Evolutionary conservation across 2,888 invertebrate genomes (phyloP).

Genomic region (Rotaria magnacalcarata): DNA sequence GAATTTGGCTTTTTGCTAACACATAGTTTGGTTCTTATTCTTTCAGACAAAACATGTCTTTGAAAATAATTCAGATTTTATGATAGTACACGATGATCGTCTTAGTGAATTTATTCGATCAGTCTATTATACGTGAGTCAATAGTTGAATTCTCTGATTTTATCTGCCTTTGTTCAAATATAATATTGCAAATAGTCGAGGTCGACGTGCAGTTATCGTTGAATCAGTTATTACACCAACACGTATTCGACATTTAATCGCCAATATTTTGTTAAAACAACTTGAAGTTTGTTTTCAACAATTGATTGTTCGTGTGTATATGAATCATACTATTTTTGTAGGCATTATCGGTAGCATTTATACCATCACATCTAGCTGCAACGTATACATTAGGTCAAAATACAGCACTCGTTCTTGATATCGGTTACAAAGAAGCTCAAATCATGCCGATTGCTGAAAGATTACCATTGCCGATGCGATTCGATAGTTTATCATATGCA

Average conservation of each 20-base stretch:
- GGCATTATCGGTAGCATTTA: constrained; percentile 73
- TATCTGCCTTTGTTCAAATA: not conserved
- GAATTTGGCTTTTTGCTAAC: not conserved
- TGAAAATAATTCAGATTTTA: not conserved
- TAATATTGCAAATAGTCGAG: constrained; percentile 20
- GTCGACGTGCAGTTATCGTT: constrained; percentile 37
- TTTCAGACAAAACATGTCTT: not conserved
- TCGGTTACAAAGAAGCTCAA: constrained; percentile 78
- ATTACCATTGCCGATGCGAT: constrained; percentile 74
- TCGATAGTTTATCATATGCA: constrained; percentile 75
- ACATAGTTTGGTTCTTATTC: not conserved
- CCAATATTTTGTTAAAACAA: constrained; percentile 40
- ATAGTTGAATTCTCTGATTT: not conserved
- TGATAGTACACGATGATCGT: not conserved
- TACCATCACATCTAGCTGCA: constrained; percentile 78
- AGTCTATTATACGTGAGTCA: constrained; percentile 40
- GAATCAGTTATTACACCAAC: constrained; percentile 39
- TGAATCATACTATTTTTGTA: constrained; percentile 52
- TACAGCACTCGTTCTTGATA: constrained; percentile 76
- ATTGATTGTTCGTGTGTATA: not conserved
- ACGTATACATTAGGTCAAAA: constrained; percentile 76
- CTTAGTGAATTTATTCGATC: constrained; percentile 38
- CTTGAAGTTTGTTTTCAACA: constrained; percentile 17
- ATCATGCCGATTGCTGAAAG: constrained; percentile 77
- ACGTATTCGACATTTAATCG: constrained; percentile 29